Evolutionary conservation across 2,113 vertebrate species (phyloP).

Genomic region (Aspiorhynchus laticeps): DNA sequence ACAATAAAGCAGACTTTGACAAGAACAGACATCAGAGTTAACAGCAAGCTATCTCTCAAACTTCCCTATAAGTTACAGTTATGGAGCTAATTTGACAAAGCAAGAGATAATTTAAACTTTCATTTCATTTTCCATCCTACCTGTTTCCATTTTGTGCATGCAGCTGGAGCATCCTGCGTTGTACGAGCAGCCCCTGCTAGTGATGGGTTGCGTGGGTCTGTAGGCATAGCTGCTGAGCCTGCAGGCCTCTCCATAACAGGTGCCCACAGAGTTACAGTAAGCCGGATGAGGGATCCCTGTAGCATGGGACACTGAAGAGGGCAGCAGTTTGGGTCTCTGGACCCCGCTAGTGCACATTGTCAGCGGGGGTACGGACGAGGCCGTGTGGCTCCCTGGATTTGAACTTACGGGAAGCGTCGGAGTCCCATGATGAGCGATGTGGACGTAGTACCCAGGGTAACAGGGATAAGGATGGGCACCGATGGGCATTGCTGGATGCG

Average conservation of each 20-base stretch:
- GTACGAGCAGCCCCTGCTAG: conserved; percentile 79
- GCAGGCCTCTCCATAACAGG: conserved; percentile 85
- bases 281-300: conserved; percentile 85
- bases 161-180: conserved; percentile 79
- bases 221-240: conserved; percentile 82
- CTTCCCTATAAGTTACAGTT: conserved; percentile 13
- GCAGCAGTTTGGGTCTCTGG: conserved; percentile 82
- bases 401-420: conserved; percentile 57
- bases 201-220: conserved; percentile 79
- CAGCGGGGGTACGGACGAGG: conserved; percentile 81
- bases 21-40: neutral
- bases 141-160: conserved; percentile 87
- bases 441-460: conserved; percentile 82
- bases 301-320: conserved; percentile 78
- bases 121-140: conserved; percentile 70
- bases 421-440: conserved; percentile 73
- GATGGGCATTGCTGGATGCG: conserved; percentile 70
- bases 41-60: neutral
- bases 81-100: neutral
- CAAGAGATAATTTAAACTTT: neutral
- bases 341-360: conserved; percentile 70
- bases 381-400: conserved; percentile 57
- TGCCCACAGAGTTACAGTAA: conserved; percentile 83
- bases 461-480: conserved; percentile 79
- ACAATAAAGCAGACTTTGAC: no score